Base-by-base conservation (phyloP, 1,140 invertebrate genomes). In the Carposina sasakii region DNA sequence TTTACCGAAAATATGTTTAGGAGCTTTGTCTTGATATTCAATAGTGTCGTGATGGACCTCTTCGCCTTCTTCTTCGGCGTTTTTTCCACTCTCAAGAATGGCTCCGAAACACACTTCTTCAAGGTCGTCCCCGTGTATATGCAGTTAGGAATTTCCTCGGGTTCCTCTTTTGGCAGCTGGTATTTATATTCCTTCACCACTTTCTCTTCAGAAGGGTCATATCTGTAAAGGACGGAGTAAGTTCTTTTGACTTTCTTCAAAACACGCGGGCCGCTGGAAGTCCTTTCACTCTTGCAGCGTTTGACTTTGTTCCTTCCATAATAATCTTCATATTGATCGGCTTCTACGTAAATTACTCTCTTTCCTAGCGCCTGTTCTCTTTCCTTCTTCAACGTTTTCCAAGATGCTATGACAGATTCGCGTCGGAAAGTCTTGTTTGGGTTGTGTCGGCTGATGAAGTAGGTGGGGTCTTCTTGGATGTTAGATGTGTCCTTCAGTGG, bases 151-250 rank as follows among this genome's bases (percentile, higher is more conserved):
- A 56, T 30, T 20, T 36, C 33, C 12, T 71, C 63, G 8, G 54
- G 30, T 37, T 77, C 71, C n/a, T n/a, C n/a, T 15, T 69, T 73
- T 0, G 71, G 66, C 36, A 75, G 30, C 45, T 81, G 74, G 33
- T 84, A 84, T 41, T 84, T 84, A 48, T 84, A 84, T 30, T 84
- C 81, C 45, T 84, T 84, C 0, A 84, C 65, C 3, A 84, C 81
- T 40, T 72, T 81, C 31, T 84, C 81, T 55, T 84, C 76, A 12
- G 63, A 67, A 3, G 76, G 77, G 34, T 84, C 81, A 36, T 84
- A 84, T 46, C 81, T 66, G 54, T 84, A 81, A n/a, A 84, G 48
- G 0, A 84, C 81, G 12, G 81, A 84, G 55, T 82, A 84, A 0
- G 81, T 82, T 17, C 81, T 67, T 60, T 84, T 84, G 0, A 84